These are phyloP conservation scores for Corydoras sp. DNA, from an alignment of 2,113 vertebrate genomes.

Conservation along the genomic window DNA sequence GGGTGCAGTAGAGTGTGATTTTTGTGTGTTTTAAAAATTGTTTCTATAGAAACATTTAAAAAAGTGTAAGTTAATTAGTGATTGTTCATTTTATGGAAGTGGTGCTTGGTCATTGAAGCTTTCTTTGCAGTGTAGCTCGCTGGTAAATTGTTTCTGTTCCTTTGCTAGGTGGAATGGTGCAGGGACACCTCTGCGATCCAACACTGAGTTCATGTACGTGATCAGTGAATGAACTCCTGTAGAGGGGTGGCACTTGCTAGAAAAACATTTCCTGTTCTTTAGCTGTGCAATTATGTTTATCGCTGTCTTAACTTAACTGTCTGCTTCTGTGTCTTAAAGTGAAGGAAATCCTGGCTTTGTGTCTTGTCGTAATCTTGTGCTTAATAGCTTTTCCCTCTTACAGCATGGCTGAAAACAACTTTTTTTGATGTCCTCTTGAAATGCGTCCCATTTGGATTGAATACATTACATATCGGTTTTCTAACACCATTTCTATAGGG, in stretches of 20 bases:
- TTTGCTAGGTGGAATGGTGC: constrained; percentile 89
- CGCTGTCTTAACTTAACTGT: not conserved
- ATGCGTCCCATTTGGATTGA: no score
- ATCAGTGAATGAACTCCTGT: constrained; percentile 48
- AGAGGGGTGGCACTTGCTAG: constrained; percentile 15
- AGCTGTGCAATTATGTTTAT: constrained; percentile 8
- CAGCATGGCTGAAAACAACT: constrained; percentile 9
- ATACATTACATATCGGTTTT: no score
- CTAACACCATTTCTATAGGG: no score
- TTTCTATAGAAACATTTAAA: no score
- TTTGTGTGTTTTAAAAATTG: not conserved
- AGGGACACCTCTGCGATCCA: constrained; percentile 82
- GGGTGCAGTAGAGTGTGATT: not conserved
- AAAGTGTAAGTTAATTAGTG: no score
- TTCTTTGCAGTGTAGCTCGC: constrained; percentile 25
- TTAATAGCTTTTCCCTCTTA: not conserved
- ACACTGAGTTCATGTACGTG: constrained; percentile 92
- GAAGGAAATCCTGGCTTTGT: no score
- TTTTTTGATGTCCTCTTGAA: no score
- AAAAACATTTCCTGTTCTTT: not conserved
- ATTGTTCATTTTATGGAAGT: no score
- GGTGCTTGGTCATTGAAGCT: no score
- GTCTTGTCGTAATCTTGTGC: no score
- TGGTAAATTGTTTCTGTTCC: constrained; percentile 61
- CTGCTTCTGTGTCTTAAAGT: not conserved